Conservation (phyloP, 2,888 invertebrate genomes). For the Nomada ruficornis region DNA sequence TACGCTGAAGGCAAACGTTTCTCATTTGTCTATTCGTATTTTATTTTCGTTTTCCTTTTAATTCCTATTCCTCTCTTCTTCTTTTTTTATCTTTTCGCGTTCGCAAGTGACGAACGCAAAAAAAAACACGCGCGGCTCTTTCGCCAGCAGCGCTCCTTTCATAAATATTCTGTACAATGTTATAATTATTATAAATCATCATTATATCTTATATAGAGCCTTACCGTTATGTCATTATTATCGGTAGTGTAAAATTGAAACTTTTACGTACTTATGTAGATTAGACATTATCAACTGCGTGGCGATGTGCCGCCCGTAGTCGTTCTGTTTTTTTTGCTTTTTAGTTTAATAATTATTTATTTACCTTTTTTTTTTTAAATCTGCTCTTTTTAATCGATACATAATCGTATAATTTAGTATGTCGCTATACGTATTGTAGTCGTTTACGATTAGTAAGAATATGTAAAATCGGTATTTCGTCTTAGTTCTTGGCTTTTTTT, state of each 20-base stretch:
- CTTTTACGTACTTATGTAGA: slow-evolving; percentile 82
- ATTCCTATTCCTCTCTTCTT: neutral
- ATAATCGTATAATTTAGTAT: slow-evolving; percentile 82
- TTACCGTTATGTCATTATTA: slow-evolving; percentile 84
- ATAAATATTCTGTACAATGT: slow-evolving; percentile 84
- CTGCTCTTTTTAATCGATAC: slow-evolving; percentile 78
- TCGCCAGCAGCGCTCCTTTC: slow-evolving; percentile 81
- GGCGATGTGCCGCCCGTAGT: slow-evolving; percentile 67
- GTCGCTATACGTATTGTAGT: slow-evolving; percentile 83
- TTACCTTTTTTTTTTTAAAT: slow-evolving; percentile 75
- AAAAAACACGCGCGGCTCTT: slow-evolving; percentile 74
- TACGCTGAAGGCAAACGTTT: slow-evolving; percentile 36
- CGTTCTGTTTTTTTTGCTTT: slow-evolving; percentile 47
- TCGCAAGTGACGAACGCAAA: slow-evolving; percentile 36
- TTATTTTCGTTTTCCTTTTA: no score
- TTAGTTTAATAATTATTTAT: slow-evolving; percentile 62
- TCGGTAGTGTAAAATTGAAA: slow-evolving; percentile 84
- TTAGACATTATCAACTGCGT: slow-evolving; percentile 78
- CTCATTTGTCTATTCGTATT: slow-evolving; percentile 9
- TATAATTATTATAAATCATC: slow-evolving; percentile 83
- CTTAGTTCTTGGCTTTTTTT: slow-evolving; percentile 69
- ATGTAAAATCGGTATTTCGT: slow-evolving; percentile 84
- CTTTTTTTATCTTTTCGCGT: neutral
- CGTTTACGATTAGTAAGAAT: slow-evolving; percentile 84
- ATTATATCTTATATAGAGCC: slow-evolving; percentile 81